Base-by-base conservation (phyloP, 2,888 invertebrate species). In the Dryobota labecula region DNA sequence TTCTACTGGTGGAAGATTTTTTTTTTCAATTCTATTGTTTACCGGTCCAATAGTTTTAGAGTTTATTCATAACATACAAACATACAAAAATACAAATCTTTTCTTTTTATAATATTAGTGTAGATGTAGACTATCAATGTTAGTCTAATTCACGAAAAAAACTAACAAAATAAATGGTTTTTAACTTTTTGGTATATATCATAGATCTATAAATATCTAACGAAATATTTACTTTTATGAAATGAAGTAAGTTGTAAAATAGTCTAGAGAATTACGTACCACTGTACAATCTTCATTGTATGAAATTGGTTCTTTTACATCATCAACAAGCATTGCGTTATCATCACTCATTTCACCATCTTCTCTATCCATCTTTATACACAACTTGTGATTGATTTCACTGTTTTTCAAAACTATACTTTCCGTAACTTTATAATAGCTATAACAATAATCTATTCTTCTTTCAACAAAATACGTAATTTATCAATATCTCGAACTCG, bases 261-360 rank as follows among this genome's bases (percentile, higher is more conserved):
- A 51, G 9, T 61, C 0, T 27, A 15, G 7, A 15, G 5, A 61
- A 18, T 61, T 75, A 86, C 88, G 87, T 77, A 94, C 94, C 88
- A 94, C 84, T 58, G 91, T 90, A 65, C 88, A 80, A 63, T 92
- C 88, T 47, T 87, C 87, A 57, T 69, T 71, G 76, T 80, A 71
- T 67, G 77, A 61, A 73, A 69, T 67, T 49, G 82, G 75, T 76
- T 88, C 85, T 47, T 85, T 80, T 76, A 85, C 87, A 78, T 92
- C 90, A 82, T 94, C 94, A 64, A 93, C 88, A 68, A 90, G 66
- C 95, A 95, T 95, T 78, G 91, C 89, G 79, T 90, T 91, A 78
- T 95, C 95, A 80, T 95, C 95, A 85, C 95, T 95, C 95, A 96
- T 95, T 94, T 96, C 96, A 85, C 95, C 95, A 82, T 96, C 95